These are phyloP conservation scores for Falcaria lacertinaria DNA, from an alignment of 2,888 invertebrate species.

Conservation along the genomic window DNA sequence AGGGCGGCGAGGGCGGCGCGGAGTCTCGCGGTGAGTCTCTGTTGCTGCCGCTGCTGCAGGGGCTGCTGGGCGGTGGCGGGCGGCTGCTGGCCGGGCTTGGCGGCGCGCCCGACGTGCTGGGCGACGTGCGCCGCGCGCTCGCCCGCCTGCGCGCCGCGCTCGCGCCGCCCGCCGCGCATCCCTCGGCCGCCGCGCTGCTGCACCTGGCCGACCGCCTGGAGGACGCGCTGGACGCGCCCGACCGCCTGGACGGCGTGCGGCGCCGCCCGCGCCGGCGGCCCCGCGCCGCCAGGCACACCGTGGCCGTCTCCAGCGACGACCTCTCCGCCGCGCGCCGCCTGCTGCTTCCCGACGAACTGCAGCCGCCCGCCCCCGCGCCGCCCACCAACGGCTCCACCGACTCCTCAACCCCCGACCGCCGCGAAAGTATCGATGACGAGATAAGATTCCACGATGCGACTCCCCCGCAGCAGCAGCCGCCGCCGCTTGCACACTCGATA, in stretches of 20 bases:
- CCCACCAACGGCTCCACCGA: conserved; percentile 46
- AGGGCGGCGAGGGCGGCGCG: conserved; percentile 32
- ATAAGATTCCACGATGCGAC: conserved; percentile 48
- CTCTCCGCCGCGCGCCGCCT: conserved; percentile 87
- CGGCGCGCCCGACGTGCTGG: conserved; percentile 81
- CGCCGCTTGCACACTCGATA: conserved; percentile 45
- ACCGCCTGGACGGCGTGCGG: conserved; percentile 59
- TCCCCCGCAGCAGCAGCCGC: conserved; percentile 37
- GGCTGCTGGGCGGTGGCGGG: conserved; percentile 79
- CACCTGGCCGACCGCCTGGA: conserved; percentile 85
- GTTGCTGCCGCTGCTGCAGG: conserved; percentile 84
- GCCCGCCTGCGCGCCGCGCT: conserved; percentile 87
- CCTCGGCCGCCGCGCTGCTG: conserved; percentile 81
- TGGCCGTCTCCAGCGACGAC: conserved; percentile 90
- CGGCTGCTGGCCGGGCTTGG: conserved; percentile 64
- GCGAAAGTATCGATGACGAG: conserved; percentile 45
- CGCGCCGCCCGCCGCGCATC: conserved; percentile 73
- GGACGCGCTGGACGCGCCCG: conserved; percentile 71
- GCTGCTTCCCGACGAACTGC: conserved; percentile 75
- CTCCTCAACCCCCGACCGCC: conserved; percentile 51
- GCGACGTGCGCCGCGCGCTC: conserved; percentile 88
- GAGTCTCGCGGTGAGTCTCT: conserved; percentile 86
- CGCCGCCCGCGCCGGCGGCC: conserved; percentile 77
- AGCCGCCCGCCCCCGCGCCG: conserved; percentile 35
- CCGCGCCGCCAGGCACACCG: conserved; percentile 87